These are phyloP conservation scores for Amitus sp. DNA, from an alignment of 2,888 invertebrate species.

Conservation along the genomic window DNA sequence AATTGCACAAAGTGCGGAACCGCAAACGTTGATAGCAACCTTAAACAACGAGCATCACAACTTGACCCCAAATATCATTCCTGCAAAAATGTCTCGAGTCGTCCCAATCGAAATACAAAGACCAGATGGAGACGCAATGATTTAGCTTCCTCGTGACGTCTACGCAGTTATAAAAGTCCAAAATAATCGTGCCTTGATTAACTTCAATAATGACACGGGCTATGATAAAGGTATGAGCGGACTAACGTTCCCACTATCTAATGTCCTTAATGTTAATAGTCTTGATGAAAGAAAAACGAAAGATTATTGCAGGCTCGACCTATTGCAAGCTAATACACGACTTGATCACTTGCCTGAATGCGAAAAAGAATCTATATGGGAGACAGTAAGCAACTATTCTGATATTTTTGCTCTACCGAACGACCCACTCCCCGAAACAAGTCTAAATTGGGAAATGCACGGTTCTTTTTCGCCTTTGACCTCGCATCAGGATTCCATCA, in stretches of 20 bases:
- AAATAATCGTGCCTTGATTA: background rate
- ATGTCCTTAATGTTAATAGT: background rate
- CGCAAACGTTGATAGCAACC: background rate
- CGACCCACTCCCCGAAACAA: background rate
- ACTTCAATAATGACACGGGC: background rate
- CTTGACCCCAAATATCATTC: background rate
- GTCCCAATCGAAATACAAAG: background rate
- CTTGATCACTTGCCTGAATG: background rate
- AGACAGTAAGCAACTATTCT: background rate
- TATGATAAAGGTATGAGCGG: background rate
- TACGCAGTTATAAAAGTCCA: background rate
- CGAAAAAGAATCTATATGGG: background rate
- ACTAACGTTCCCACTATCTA: background rate
- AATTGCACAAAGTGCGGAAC: background rate
- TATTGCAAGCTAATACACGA: background rate
- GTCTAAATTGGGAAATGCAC: too few species aligned
- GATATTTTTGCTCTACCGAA: background rate
- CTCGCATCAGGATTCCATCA: constrained; percentile 46
- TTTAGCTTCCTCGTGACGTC: background rate
- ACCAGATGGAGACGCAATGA: too few species aligned
- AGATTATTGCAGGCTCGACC: background rate
- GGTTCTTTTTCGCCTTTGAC: constrained; percentile 45
- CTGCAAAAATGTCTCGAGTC: background rate
- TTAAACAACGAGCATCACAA: background rate
- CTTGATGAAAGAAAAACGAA: background rate